These are phyloP conservation scores for Trissolcus basalis DNA, from an alignment of 1,140 invertebrate species.

Conservation along the genomic window DNA sequence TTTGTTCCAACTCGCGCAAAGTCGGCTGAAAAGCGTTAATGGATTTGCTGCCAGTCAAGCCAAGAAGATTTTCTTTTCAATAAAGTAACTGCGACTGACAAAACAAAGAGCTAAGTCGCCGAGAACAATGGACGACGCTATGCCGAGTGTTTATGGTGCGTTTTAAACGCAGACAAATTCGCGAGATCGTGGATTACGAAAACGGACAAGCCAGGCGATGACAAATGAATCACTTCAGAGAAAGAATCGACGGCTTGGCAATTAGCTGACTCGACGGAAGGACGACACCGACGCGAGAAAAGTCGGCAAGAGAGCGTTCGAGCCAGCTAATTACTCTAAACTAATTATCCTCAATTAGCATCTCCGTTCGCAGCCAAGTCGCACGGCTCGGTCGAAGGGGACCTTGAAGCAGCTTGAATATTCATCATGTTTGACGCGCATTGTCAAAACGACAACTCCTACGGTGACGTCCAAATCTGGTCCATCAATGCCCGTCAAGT, in stretches of 20 bases:
- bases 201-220: not conserved
- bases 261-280: constrained; percentile 52
- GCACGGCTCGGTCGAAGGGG: constrained; percentile 1
- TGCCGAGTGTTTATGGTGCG: not conserved
- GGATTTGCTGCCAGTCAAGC: constrained; percentile 44
- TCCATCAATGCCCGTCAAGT: constrained; percentile 16
- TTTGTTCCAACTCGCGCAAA: constrained; percentile 32
- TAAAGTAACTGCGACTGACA: constrained; percentile 32
- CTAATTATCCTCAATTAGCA: constrained; percentile 69
- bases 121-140: constrained; percentile 14
- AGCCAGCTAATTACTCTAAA: constrained; percentile 70
- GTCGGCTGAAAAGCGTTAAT: constrained; percentile 47
- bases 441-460: constrained; percentile 15
- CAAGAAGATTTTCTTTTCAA: constrained; percentile 40
- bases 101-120: constrained; percentile 7
- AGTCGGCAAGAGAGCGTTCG: constrained; percentile 48
- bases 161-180: not conserved
- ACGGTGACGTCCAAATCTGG: constrained; percentile 18
- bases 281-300: constrained; percentile 20
- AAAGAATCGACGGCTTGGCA: constrained; percentile 43
- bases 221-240: constrained; percentile 3
- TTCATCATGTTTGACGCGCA: constrained; percentile 32
- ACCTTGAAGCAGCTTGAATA: constrained; percentile 15
- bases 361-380: constrained; percentile 21
- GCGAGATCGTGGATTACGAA: not conserved